Evolutionary conservation across 2,888 invertebrate genomes (phyloP).

Genomic region (Xestia sexstrigata): DNA sequence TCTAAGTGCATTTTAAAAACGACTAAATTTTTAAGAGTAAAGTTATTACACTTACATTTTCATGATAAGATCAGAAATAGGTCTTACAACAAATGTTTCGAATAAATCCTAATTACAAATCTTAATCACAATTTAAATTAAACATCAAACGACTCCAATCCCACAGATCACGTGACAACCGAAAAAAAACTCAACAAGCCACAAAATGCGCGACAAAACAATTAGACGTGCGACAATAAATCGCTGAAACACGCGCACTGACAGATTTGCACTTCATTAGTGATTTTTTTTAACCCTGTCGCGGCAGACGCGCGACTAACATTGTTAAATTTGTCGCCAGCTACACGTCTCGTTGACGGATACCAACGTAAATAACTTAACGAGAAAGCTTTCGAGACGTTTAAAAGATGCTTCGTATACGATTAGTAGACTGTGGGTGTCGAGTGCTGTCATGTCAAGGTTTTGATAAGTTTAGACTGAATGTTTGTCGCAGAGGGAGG

Average conservation of each 20-base stretch:
- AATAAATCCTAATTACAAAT: constrained; percentile 22
- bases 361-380: constrained; percentile 84
- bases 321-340: constrained; percentile 89
- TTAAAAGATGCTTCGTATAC: constrained; percentile 41
- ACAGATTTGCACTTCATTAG: constrained; percentile 88
- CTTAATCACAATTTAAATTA: constrained; percentile 20
- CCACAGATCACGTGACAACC: constrained; percentile 50
- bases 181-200: constrained; percentile 68
- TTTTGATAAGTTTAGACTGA: constrained; percentile 29
- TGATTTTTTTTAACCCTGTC: constrained; percentile 73
- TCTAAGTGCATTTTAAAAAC: no score
- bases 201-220: constrained; percentile 75
- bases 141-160: constrained; percentile 33
- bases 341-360: constrained; percentile 82
- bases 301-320: constrained; percentile 74
- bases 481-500: not conserved
- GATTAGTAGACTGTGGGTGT: constrained; percentile 40
- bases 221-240: constrained; percentile 81
- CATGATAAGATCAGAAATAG: not conserved
- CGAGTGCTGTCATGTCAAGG: constrained; percentile 24
- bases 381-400: constrained; percentile 72
- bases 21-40: not conserved
- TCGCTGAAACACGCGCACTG: constrained; percentile 80
- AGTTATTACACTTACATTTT: not conserved
- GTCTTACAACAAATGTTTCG: not conserved